These are phyloP conservation scores for Diaphora mendica DNA, from an alignment of 2,888 invertebrate species.

Conservation along the genomic window DNA sequence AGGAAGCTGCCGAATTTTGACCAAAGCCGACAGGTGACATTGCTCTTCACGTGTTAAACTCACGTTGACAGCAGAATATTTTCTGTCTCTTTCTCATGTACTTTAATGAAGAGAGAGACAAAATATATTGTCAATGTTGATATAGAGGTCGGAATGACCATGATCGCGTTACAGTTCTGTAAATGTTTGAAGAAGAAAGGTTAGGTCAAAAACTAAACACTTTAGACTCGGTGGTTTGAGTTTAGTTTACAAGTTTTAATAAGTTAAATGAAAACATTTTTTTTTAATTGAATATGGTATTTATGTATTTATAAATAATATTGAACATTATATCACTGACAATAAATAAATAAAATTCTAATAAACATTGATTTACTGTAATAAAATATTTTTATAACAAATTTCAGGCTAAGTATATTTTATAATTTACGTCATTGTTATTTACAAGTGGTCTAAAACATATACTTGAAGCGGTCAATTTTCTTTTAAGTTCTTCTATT, in stretches of 20 bases:
- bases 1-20: slow-evolving; percentile 76
- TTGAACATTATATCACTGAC: background rate
- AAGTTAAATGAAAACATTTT: background rate
- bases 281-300: background rate
- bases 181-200: slow-evolving; percentile 62
- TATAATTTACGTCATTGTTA: slow-evolving; percentile 44
- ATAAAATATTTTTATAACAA: slow-evolving; percentile 30
- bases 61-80: slow-evolving; percentile 34
- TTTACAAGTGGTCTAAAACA: slow-evolving; percentile 38
- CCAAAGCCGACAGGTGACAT: slow-evolving; percentile 71
- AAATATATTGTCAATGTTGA: slow-evolving; percentile 36
- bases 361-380: slow-evolving; percentile 34
- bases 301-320: background rate
- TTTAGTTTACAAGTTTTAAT: background rate
- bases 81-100: slow-evolving; percentile 28
- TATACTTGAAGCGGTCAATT: background rate
- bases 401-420: slow-evolving; percentile 42
- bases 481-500: background rate
- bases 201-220: slow-evolving; percentile 62
- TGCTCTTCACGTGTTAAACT: slow-evolving; percentile 56
- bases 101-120: slow-evolving; percentile 24
- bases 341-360: slow-evolving; percentile 19
- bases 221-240: slow-evolving; percentile 18
- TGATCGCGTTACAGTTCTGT: slow-evolving; percentile 56
- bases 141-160: slow-evolving; percentile 33